Base-by-base conservation (phyloP, 2,113 vertebrate species). In the Vidua chalybeata region DNA sequence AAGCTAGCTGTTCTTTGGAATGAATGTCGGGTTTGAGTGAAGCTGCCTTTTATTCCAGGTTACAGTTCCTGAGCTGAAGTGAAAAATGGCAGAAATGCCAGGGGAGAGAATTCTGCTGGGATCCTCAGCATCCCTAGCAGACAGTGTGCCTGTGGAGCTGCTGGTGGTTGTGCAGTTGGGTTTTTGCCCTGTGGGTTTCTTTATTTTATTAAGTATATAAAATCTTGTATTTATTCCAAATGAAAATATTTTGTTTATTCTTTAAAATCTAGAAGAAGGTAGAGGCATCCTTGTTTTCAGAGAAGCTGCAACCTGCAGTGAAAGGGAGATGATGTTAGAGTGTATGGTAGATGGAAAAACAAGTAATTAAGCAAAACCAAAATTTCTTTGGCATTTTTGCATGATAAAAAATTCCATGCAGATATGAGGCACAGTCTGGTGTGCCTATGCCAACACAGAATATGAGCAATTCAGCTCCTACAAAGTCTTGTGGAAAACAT, bases 401-500 rank as follows among this genome's bases (percentile, higher is more conserved):
- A 41, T 24, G 69, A 64, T 45, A 68, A 72, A 55, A 75, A 66
- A 14, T 35, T 35, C 46, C 31, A 13, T 15, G 69, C 55, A 87
- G 81, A 72, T 0, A 0, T 6, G 76, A 88, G 89, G 41, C 59
- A 71, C 2, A 1, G 19, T 48, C 51, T 82, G 87, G 17, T 68
- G 31, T 86, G 67, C 46, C 78, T 73, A 5, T 89, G 68, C 93
- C 89, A 87, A 26, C 64, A 37, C 11, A 54, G 84, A 56, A 46
- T 27, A 52, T 68, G 66, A 67, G 62, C 9, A 6, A 87, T 75
- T 61, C 56, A 35, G 74, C 55, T 67, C 48, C 66, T 56, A 56
- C 51, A 51, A 90, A 95, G 68, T 74, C 78, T 77, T 3, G 0
- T 77, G 55, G 69, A 96, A 96, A 93, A 68, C 87, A 83, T 77